Base-by-base conservation (phyloP, 2,888 invertebrate genomes). In the Tetanocera ferruginea region DNA sequence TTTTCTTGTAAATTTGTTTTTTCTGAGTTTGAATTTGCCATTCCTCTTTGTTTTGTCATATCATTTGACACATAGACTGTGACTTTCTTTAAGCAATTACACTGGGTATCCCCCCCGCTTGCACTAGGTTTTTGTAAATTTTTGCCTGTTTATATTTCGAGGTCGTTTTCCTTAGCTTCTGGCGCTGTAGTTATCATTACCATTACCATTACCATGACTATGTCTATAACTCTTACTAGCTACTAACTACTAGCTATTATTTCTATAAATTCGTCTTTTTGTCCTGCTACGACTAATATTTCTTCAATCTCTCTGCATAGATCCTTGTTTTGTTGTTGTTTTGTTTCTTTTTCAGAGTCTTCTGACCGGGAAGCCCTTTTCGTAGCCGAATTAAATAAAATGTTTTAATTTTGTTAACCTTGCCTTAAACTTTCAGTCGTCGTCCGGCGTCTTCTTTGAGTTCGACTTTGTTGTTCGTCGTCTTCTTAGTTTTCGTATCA, bases 61-160 rank as follows among this genome's bases (percentile, higher is more conserved):
- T 43, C 43, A 11, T 43, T 6, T 14, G 14, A 43, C 43, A 3
- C 6, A 43, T 2, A 43, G 43, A 43, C 25, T 14, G 14, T 19
- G 70, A 62, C 25, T 37, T 67, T 75, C 86, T 81, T 85, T 84
- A 82, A 87, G 88, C 87, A 87, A 87, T 88, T 87, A 87, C 87
- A 87, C 87, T 87, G 83, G 86, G 87, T 88, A 87, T 87, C 87
- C 87, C 87, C 88, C 84, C 85, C 82, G 72, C 8, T 37, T 57
- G 17, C 72, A 28, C 19, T 17, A 51, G 5, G 75, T 37, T 60
- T 43, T 28, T 43, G 14, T n/a, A 49, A 49, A 28, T 62, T 25
- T 37, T 43, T 60, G 62, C 28, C 49, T 62, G 73, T 17, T 49
- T 25, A 55, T 55, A 34, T 67, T 34, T 31, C 31, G 57, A 57